Percentiles rank a stretch among this genome's conserved stretches.
These are phyloP conservation scores for Agrilus mali DNA, from an alignment of 2,888 invertebrate genomes.

Conservation along the genomic window DNA sequence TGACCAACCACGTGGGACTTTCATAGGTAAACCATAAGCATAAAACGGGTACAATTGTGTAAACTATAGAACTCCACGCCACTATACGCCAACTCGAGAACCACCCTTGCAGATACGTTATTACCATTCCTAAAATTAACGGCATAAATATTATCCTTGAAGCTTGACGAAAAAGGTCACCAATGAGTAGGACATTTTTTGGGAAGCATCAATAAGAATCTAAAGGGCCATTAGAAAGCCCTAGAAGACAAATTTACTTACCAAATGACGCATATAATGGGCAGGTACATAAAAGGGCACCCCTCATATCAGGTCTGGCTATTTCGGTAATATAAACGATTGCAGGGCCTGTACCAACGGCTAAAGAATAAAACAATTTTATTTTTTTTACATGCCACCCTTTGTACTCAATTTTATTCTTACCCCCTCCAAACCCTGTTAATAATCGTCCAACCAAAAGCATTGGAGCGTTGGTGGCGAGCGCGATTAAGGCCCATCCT, in stretches of 20 bases:
- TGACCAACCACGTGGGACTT: constrained; percentile 46
- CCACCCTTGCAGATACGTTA: constrained; percentile 42
- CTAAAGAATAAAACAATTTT: constrained; percentile 20
- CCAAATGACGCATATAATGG: constrained; percentile 47
- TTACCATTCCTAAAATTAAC: constrained; percentile 37
- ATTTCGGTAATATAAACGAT: constrained; percentile 51
- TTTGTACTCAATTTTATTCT: constrained; percentile 2
- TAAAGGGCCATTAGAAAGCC: neutral
- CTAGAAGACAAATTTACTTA: constrained; percentile 16
- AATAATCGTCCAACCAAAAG: constrained; percentile 40
- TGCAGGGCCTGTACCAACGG: constrained; percentile 45
- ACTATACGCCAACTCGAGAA: constrained; percentile 41
- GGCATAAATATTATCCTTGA: neutral
- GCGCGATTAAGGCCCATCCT: constrained; percentile 45
- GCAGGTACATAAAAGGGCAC: constrained; percentile 44
- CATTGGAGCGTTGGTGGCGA: constrained; percentile 37
- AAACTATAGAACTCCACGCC: constrained; percentile 41
- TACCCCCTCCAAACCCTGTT: constrained; percentile 42
- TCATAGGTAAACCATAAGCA: constrained; percentile 42
- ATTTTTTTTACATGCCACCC: neutral
- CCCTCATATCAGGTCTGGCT: constrained; percentile 43
- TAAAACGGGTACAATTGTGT: constrained; percentile 38
- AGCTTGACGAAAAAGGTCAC: no score
- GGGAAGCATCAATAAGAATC: no score
- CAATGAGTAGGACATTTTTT: no score